Evolutionary conservation across 2,888 invertebrate genomes (phyloP).

Genomic region (Andrena flavipes): DNA sequence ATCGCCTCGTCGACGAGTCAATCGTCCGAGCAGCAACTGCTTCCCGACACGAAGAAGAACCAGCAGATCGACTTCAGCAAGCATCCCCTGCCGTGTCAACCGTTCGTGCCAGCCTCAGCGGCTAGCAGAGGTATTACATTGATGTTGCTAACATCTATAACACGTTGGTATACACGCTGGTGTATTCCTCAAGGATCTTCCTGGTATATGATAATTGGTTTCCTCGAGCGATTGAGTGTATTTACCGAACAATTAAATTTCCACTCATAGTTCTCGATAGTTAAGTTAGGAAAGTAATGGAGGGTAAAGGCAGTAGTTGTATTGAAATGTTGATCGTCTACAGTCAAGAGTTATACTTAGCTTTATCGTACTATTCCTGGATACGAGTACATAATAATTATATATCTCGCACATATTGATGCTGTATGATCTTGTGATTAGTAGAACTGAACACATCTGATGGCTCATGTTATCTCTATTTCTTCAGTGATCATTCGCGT

Average conservation of each 20-base stretch:
- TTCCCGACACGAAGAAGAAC: conserved; percentile 54
- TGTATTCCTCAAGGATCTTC: neutral
- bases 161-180: neutral
- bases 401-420: neutral
- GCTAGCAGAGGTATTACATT: conserved; percentile 72
- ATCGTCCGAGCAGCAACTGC: conserved; percentile 23
- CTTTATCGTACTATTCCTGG: too few species aligned
- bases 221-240: too few species aligned
- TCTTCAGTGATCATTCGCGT: too few species aligned
- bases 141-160: neutral
- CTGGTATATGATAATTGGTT: neutral
- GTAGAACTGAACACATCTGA: neutral
- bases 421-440: neutral
- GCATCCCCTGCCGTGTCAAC: conserved; percentile 89
- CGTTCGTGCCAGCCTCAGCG: conserved; percentile 74
- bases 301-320: too few species aligned
- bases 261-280: too few species aligned
- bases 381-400: too few species aligned
- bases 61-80: conserved; percentile 86
- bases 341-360: too few species aligned
- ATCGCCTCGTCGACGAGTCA: conserved; percentile 45
- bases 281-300: too few species aligned
- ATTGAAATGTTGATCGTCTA: too few species aligned
- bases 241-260: too few species aligned
- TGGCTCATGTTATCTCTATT: neutral